Conservation (phyloP, 2,797 vertebrate genomes). For the Scleropages formosus region DNA sequence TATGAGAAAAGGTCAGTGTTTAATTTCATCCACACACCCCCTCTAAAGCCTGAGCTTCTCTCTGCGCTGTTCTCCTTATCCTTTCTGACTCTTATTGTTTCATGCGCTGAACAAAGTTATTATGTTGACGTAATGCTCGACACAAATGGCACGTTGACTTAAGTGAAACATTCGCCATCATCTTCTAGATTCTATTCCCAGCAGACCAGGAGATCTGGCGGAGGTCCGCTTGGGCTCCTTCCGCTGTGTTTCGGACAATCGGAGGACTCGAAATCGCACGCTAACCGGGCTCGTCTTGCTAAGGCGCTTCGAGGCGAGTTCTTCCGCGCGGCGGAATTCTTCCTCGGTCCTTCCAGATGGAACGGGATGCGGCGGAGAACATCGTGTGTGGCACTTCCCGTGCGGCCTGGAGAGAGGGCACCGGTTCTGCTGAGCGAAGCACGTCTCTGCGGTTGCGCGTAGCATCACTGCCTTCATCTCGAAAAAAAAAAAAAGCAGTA, state of each 20-base stretch:
- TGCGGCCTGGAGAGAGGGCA: not conserved
- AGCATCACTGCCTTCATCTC: not conserved
- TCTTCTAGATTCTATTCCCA: too few species aligned
- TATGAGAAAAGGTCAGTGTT: slow-evolving; percentile 23
- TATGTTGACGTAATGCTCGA: too few species aligned
- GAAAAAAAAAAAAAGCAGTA: not conserved
- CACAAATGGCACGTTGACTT: too few species aligned
- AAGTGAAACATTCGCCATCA: not conserved
- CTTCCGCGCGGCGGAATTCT: slow-evolving; percentile 9
- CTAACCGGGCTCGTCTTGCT: not conserved
- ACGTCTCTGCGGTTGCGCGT: not conserved
- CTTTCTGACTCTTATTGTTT: not conserved
- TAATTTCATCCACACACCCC: slow-evolving; percentile 22
- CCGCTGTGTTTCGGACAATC: too few species aligned
- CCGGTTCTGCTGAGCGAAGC: not conserved
- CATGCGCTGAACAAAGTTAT: too few species aligned
- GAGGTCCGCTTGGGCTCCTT: not conserved
- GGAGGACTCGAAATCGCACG: not conserved
- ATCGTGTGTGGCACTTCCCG: slow-evolving; percentile 24
- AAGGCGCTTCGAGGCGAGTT: not conserved
- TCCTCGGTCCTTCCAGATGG: not conserved
- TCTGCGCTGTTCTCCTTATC: not conserved
- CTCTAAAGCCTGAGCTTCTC: not conserved
- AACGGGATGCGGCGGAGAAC: not conserved
- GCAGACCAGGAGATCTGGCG: too few species aligned